Percentiles rank a stretch among this genome's conserved stretches.
phyloP scores from a whole-genome alignment of 1,140 invertebrate genomes.

The Homarus americanus region DNA sequence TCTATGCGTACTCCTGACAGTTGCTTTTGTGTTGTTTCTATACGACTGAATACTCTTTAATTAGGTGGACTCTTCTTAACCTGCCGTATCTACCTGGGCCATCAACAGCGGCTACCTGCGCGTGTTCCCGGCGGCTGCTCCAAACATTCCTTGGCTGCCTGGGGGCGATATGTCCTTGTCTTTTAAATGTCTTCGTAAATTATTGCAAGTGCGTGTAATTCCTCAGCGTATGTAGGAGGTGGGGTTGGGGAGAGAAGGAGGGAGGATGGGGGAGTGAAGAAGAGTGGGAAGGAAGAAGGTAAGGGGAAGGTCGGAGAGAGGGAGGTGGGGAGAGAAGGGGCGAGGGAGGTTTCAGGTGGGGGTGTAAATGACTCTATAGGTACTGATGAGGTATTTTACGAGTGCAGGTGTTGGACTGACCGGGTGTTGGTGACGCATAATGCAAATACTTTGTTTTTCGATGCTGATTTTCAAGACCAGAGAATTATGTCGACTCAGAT shows the following conservation, averaged over 20 bases:
- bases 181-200: background rate
- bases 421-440: no score
- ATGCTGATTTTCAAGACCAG: no score
- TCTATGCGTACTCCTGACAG: no score
- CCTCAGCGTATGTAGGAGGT: background rate
- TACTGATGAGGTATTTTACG: background rate
- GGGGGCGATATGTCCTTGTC: background rate
- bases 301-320: no score
- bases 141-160: background rate
- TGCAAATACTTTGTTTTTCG: no score
- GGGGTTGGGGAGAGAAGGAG: background rate
- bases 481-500: no score
- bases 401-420: no score
- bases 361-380: background rate
- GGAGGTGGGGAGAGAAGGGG: background rate
- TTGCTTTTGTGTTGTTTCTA: background rate
- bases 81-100: background rate
- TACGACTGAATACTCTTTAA: no score
- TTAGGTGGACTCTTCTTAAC: background rate
- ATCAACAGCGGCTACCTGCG: background rate
- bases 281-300: no score
- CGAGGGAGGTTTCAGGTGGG: background rate
- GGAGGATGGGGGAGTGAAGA: no score
- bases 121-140: background rate
- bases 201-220: background rate